Conservation (phyloP, 1,140 invertebrate genomes). For the Drosophila ficusphila region DNA sequence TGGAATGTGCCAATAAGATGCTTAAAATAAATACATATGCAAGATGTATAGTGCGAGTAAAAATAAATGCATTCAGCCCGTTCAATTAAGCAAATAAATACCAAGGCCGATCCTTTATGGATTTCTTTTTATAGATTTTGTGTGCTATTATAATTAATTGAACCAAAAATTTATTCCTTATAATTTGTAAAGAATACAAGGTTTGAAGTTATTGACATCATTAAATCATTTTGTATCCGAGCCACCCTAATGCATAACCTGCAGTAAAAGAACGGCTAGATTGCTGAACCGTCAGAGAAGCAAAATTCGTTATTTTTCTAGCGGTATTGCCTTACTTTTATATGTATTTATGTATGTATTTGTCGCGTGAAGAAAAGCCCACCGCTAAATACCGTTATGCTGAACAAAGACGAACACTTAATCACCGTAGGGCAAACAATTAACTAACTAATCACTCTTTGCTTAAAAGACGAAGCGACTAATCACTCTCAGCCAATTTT, state of each 20-base stretch:
- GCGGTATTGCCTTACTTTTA: background rate
- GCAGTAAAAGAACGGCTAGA: background rate
- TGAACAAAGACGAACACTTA: conserved; percentile 13
- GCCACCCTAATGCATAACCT: conserved; percentile 5
- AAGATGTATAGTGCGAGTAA: no score
- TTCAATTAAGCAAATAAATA: background rate
- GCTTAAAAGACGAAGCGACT: conserved; percentile 13
- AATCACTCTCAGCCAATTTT: conserved; percentile 12
- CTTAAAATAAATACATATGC: background rate
- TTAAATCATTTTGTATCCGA: background rate
- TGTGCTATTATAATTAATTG: no score
- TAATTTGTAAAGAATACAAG: no score
- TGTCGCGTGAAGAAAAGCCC: conserved; percentile 14
- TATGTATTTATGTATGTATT: conserved; percentile 3
- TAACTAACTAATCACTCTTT: conserved; percentile 50
- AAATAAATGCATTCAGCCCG: background rate
- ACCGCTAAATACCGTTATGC: conserved; percentile 20
- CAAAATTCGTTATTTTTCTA: conserved; percentile 16
- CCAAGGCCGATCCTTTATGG: background rate
- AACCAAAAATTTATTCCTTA: no score
- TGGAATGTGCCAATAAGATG: background rate
- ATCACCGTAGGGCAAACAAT: conserved; percentile 25
- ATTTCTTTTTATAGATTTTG: no score
- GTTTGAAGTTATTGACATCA: background rate
- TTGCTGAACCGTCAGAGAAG: background rate